phyloP scores from a whole-genome alignment of 2,113 vertebrate species.

The Baryphthengus martii region DNA sequence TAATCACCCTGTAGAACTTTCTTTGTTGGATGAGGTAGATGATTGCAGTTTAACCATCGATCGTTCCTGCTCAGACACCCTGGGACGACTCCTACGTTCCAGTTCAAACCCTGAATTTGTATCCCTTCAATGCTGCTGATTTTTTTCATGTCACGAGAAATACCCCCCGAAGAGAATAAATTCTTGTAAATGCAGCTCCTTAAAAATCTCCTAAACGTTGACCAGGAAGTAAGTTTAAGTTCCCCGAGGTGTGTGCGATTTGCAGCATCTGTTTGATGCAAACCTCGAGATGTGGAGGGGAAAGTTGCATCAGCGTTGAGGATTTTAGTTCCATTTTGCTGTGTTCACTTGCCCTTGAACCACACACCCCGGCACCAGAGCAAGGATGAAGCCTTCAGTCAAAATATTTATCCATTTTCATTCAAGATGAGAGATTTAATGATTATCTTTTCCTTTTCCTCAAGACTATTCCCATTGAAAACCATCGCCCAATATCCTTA shows the following conservation, averaged over 20 bases:
- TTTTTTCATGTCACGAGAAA: not conserved
- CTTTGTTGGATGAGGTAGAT: not conserved
- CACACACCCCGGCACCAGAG: fast-evolving
- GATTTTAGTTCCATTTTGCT: not conserved
- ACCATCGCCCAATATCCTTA: not conserved
- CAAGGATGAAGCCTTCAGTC: not conserved
- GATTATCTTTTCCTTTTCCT: not conserved
- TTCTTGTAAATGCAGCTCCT: not conserved
- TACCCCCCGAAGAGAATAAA: not conserved
- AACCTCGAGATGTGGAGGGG: not conserved
- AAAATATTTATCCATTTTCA: not conserved
- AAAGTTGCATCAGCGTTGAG: not conserved
- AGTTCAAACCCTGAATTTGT: not conserved
- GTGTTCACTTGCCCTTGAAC: not conserved
- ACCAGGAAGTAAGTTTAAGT: fast-evolving
- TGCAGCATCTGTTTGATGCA: not conserved
- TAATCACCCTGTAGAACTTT: not conserved
- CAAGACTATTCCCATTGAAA: not conserved
- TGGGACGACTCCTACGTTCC: fast-evolving
- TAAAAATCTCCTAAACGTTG: not conserved
- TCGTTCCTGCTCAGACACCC: not conserved
- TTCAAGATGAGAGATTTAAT: not conserved
- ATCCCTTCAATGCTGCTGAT: not conserved
- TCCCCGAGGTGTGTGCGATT: not conserved
- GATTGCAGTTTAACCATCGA: not conserved